Evolutionary conservation across 2,113 vertebrate genomes (phyloP).

Genomic region (rat (Rattus norvegicus)): GRCr8 NC_086028.1:3517001-3517500

Average conservation of each 20-base stretch:
- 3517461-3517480: neutral
- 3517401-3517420: slow-evolving; percentile 20
- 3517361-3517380: neutral
- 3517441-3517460: neutral
- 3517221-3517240: neutral
- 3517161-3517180: slow-evolving; percentile 47
- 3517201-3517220: neutral
- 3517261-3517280: neutral
- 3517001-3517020: neutral
- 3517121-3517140: neutral
- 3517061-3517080: neutral
- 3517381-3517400: neutral
- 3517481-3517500: no score
- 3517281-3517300: neutral
- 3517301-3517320: neutral
- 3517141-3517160: slow-evolving; percentile 38
- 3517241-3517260: slow-evolving; percentile 11
- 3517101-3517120: slow-evolving; percentile 29
- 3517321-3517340: neutral
- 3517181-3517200: slow-evolving; percentile 31
- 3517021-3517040: neutral
- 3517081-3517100: slow-evolving; percentile 8
- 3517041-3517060: slow-evolving; percentile 3
- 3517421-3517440: neutral
- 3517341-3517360: neutral